A percentile compares a stretch with the other conserved stretches of the same genome.
Conservation (phyloP, 2,888 invertebrate species). For the Macrophya alboannulata region DNA sequence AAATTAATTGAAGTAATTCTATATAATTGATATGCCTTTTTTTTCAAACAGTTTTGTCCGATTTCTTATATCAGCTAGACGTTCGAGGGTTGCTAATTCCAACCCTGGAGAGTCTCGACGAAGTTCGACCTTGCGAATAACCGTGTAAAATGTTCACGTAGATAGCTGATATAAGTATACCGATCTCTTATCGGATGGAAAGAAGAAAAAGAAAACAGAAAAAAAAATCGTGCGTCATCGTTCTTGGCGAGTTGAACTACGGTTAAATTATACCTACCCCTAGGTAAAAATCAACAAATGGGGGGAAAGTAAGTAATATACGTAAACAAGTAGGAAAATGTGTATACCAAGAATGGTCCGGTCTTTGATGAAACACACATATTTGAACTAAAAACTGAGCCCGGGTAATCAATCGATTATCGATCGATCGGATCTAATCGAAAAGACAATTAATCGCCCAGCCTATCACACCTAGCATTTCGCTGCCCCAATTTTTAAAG, state of each 20-base stretch:
- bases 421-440: too few relatives aligned
- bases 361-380: background rate
- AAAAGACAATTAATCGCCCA: background rate
- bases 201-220: background rate
- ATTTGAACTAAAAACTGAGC: background rate
- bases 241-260: background rate
- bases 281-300: background rate
- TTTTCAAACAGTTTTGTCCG: background rate
- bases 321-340: too few relatives aligned
- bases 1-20: background rate
- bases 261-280: constrained; percentile 2
- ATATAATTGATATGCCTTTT: background rate
- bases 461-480: background rate
- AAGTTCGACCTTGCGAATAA: background rate
- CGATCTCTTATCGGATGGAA: constrained; percentile 2
- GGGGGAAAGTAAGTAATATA: background rate
- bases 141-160: background rate
- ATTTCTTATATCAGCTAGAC: background rate
- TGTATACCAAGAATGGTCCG: background rate
- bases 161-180: background rate
- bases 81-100: background rate
- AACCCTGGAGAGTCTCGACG: background rate
- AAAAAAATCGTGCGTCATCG: constrained; percentile 24
- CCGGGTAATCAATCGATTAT: too few relatives aligned
- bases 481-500: background rate